Evolutionary conservation across 1,140 invertebrate species (phyloP), one percentile per base, ranked within the genome.

Genomic region (Anoplophora glabripennis): DNA sequence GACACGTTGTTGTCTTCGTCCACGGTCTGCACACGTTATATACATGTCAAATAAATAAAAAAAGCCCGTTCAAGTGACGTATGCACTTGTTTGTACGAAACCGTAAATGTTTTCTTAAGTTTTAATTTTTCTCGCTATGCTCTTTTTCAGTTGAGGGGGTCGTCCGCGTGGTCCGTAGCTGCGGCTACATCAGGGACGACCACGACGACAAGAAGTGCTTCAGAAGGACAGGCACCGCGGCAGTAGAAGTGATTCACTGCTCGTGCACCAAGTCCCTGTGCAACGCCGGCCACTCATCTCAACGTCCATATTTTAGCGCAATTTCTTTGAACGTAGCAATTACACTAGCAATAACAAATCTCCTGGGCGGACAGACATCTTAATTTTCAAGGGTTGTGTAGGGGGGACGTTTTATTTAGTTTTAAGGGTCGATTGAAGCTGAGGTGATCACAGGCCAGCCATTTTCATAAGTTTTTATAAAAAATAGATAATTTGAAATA

Each of bases 231-330:
- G 89, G 89, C 8, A 90, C 86, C 4, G 86, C 89, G 54, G 87
- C 92, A 54, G 82, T 92, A 1, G 81, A 84, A 44, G 82, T 86
- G 40, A 76, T 77, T 3, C 91, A 91, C 68, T 93, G 90, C 73
- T 80, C 87, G 18, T 92, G 90, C 69, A 84, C 83, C 58, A 80
- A 80, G 7, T 84, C 88, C 64, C 77, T 88, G 4, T 93, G 90
- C 75, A 93, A 93, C 40, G 15, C 15, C 8, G 66, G 17, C 8
- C 21, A 53, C 28, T 8, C 49, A 28, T 37, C 28, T 11, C 33
- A 38, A 38, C 28, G n/a, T n/a, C n/a, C 34, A 2, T 52, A 10
- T 52, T 14, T 14, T 17, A 12, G n/a, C 15, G 15, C 18, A 12
- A 36, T 38, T 48, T 28, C 18, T 3, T 15, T 52, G 12, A 7